Evolutionary conservation across 2,797 vertebrate genomes (phyloP).

Genomic region (Falco naumanni): DNA sequence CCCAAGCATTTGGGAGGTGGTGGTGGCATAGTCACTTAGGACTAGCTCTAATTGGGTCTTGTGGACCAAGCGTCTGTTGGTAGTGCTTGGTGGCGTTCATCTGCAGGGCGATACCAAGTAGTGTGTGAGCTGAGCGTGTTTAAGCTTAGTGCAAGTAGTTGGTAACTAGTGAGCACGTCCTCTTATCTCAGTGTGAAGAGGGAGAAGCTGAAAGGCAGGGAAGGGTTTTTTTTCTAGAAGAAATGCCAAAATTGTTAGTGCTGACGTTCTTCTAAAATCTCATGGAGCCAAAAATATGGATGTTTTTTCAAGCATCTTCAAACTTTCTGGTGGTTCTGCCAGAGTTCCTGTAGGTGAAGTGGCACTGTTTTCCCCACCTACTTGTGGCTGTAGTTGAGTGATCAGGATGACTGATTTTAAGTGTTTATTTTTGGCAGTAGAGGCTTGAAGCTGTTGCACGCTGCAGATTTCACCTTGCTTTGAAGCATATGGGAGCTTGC

Average conservation of each 20-base stretch:
- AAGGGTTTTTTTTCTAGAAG: not conserved
- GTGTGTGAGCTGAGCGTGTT: not conserved
- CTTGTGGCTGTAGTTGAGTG: not conserved
- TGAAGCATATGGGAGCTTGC: not conserved
- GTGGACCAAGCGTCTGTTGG: not conserved
- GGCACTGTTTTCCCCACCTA: not conserved
- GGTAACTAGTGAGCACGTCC: not conserved
- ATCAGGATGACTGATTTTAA: not conserved
- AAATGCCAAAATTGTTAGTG: not conserved
- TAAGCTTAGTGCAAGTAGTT: not conserved
- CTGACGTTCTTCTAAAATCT: not conserved
- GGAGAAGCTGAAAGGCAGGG: not conserved
- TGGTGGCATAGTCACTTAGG: not conserved
- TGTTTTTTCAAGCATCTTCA: not conserved
- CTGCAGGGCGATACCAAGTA: no score
- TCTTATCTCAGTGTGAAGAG: not conserved
- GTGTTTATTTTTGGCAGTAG: not conserved
- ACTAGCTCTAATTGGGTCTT: not conserved
- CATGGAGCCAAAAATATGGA: not conserved
- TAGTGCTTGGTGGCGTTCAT: not conserved
- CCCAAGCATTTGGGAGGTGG: not conserved
- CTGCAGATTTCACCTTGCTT: not conserved
- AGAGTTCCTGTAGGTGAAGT: not conserved
- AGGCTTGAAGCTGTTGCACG: not conserved
- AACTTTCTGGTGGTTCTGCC: not conserved